phyloP scores from a whole-genome alignment of 2,113 vertebrate species.

The Ciconia boyciana region DNA sequence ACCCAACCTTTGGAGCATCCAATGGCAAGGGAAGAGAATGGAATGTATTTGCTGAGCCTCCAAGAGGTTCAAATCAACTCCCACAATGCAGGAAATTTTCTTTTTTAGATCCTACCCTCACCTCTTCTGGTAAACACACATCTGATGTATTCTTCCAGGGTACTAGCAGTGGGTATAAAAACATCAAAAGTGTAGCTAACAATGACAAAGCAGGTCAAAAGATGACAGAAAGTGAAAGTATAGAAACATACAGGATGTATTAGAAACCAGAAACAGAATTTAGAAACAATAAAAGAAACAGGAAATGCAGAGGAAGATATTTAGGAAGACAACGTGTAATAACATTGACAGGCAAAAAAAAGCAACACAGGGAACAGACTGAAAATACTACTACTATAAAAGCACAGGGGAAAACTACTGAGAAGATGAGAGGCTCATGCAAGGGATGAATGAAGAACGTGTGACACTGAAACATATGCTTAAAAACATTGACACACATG shows the following conservation, averaged over 20 bases:
- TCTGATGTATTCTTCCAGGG: neutral
- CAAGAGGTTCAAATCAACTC: neutral
- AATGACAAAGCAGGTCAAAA: neutral
- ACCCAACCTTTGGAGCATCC: neutral
- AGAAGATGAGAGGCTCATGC: neutral
- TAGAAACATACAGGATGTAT: neutral
- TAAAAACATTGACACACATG: neutral
- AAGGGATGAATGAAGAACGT: neutral
- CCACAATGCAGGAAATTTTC: neutral
- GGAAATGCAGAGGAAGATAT: neutral
- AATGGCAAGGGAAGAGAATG: neutral
- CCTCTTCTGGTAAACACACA: neutral
- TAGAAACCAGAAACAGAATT: neutral
- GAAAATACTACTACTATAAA: neutral
- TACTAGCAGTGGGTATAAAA: neutral
- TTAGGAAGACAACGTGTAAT: neutral
- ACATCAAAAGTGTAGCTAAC: neutral
- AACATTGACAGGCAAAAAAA: neutral
- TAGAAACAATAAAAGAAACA: neutral
- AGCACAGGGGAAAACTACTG: neutral
- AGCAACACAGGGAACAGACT: neutral
- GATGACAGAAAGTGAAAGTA: neutral
- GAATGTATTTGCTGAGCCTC: neutral
- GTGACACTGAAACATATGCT: neutral
- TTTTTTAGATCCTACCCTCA: neutral